These are phyloP conservation scores for Capricornis sumatraensis DNA, from an alignment of 2,113 vertebrate genomes.

Conservation along the genomic window DNA sequence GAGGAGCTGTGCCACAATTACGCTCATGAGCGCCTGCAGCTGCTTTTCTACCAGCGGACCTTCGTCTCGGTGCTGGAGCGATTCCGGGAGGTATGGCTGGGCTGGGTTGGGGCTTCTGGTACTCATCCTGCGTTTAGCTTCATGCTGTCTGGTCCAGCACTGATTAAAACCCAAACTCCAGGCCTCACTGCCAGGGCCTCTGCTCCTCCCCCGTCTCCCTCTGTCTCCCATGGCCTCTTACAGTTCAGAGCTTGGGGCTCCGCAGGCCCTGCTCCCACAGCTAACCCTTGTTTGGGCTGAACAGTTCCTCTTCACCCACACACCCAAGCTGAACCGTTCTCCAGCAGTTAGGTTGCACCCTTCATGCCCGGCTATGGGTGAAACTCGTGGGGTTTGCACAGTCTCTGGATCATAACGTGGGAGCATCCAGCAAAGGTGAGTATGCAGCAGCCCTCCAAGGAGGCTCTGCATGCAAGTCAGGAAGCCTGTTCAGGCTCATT, in stretches of 20 bases:
- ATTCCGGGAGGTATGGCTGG: slow-evolving; percentile 84
- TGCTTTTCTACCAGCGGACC: slow-evolving; percentile 86
- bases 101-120: accelerated
- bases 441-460: neutral
- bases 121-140: neutral
- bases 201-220: neutral
- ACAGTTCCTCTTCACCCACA: no score
- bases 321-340: neutral
- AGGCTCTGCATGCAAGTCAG: neutral
- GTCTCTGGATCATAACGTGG: neutral
- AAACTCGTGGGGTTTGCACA: neutral
- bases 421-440: accelerated
- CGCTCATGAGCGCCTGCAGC: slow-evolving; percentile 90
- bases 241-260: accelerated
- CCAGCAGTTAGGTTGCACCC: no score
- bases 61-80: slow-evolving; percentile 83
- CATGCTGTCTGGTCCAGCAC: no score
- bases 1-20: slow-evolving; percentile 96
- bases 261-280: neutral
- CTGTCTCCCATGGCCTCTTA: neutral
- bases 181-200: neutral
- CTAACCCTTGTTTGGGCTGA: neutral
- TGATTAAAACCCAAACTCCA: neutral
- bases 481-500: neutral
- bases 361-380: neutral